Evolutionary conservation across 1,140 invertebrate species (phyloP), one percentile per base, ranked within the genome.

Genomic region (Helicoverpa armigera): DNA sequence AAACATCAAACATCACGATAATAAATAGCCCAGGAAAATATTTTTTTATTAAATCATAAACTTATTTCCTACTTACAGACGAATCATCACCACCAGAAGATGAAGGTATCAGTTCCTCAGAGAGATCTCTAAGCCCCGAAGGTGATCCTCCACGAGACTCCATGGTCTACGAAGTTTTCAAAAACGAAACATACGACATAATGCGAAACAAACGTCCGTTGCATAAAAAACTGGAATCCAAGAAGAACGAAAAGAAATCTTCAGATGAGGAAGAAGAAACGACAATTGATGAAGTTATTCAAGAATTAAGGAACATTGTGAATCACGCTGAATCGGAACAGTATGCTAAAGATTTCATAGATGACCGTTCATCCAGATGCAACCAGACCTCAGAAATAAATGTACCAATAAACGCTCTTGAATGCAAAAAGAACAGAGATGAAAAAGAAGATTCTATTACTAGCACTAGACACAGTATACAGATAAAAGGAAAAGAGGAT

Each of bases 241-340:
- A 86, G 5, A 94, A 91, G 82, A 94, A 94, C 79, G 91, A 89
- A 75, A 95, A 93, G 84, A 90, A 94, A 82, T 84, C 92, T 35
- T 92, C 94, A 5, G 96, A 96, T 72, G 97, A 97, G 65, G 97
- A 97, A 85, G 97, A 97, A 67, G 97, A 98, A 94, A 98, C 97
- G 0, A 98, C 98, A 14, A 98, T 98, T 69, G 98, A 98, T 83
- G 98, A 98, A 94, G 98, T 98, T 0, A 98, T 98, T 86, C 97
- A 98, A 90, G 97, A 98, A 89, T 91, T 98, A 43, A 96, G 97
- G 83, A 98, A 98, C 84, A 98, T 98, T 70, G 97, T 98, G 0
- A 98, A 98, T 88, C 97, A 98, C 79, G 98, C 97, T 0, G 97
- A 98, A 94, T 96, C 96, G 0, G 97, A 98, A 87, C 96, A 97